phyloP scores from a whole-genome alignment of 2,113 vertebrate species.

The Herpailurus yagouaroundi region DNA sequence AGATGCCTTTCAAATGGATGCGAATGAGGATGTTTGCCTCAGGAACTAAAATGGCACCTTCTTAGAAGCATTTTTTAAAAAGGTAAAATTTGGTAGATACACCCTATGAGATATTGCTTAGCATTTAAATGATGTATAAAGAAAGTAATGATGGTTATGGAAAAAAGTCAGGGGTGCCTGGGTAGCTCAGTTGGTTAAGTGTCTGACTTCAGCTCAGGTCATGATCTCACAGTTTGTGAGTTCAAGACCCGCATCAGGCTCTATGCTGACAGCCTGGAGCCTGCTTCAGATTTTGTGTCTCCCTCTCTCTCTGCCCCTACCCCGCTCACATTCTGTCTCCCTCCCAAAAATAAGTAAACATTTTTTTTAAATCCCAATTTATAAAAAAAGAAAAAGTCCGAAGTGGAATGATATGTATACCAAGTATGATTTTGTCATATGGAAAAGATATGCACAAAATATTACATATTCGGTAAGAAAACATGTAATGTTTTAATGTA shows the following conservation, averaged over 20 bases:
- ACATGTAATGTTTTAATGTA: not conserved
- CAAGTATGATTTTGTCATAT: not conserved
- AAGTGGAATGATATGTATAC: not conserved
- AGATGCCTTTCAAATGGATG: not conserved
- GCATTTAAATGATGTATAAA: not conserved
- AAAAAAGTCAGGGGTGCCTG: not conserved
- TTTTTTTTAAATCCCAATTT: no score
- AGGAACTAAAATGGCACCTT: not conserved
- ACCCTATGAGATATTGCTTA: not conserved
- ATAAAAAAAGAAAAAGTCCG: not conserved
- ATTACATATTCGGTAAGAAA: not conserved
- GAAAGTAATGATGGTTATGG: not conserved
- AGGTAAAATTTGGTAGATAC: not conserved
- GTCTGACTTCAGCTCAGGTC: no score
- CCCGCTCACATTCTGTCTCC: no score
- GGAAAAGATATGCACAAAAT: not conserved
- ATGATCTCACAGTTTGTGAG: no score
- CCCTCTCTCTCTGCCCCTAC: no score
- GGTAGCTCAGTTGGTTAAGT: no score
- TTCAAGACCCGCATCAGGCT: no score
- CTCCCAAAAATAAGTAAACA: no score
- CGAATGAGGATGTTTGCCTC: not conserved
- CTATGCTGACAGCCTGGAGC: no score
- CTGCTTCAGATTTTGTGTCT: no score
- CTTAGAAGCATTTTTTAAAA: not conserved